Evolutionary conservation across 2,888 invertebrate genomes (phyloP), one percentile per base, ranked within the genome.

Genomic region (Phania funesta): DNA sequence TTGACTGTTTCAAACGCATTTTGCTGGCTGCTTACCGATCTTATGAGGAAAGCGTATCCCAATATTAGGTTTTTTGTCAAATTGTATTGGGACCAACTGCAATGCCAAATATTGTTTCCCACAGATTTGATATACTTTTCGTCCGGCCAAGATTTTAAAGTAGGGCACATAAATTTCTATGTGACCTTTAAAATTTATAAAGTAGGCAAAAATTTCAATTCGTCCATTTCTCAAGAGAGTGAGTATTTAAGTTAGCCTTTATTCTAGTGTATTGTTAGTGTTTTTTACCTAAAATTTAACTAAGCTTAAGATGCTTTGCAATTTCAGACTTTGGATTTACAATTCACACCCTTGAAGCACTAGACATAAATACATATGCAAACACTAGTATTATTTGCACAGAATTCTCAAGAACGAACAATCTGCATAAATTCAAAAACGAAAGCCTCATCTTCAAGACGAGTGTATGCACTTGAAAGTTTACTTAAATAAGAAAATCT

Each of bases 301-400:
- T 41, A n/a, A 62, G 8, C 11, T 29, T 11, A 62, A 24, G 35
- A 65, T 79, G 48, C n/a, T 54, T 79, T 24, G 54, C 56, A 46
- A 68, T 79, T 62, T 79, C 73, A n/a, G n/a, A n/a, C 67, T 46
- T 20, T 24, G 20, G 11, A 60, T 67, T 60, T 56, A 46, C 67
- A 74, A 74, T 74, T 79, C 67, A 74, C 74, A 73, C 54, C 35
- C 50, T 71, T 67, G 44, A 71, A 56, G 16, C 52, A 26, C 41
- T 56, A 50, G 50, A 73, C 52, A 8, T 29, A 60, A 41, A 60
- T 60, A 46, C 11, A 16, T 38, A 8, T 41, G 41, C 32, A 60
- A n/a, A 60, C n/a, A 16, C 13, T 16, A 46, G 46, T 20, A 20
- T 29, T 29, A 29, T 6, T 6, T 7, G 7, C 29, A 29, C 7